Percentiles rank a stretch among this genome's conserved stretches.
Conservation (phyloP, 2,797 vertebrate genomes). For the Falco cherrug region DNA sequence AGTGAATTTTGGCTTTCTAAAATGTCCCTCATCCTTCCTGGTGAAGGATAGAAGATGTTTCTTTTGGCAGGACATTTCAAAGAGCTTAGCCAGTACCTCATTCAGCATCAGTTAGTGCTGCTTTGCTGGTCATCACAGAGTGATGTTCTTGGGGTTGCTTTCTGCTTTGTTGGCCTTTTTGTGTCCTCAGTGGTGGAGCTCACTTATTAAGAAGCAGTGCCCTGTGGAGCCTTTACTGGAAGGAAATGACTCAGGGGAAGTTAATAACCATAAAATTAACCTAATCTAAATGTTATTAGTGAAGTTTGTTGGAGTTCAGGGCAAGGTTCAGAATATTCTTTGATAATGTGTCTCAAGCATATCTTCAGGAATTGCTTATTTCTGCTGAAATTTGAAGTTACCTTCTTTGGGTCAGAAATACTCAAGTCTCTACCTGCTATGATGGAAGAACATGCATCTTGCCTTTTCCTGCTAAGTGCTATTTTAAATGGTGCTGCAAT, state of each 20-base stretch:
- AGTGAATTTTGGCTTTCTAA: not conserved
- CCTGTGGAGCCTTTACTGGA: not conserved
- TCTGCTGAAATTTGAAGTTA: constrained; percentile 22
- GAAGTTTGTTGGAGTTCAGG: not conserved
- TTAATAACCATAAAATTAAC: constrained; percentile 45
- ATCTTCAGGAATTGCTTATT: not conserved
- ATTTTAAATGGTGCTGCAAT: not conserved
- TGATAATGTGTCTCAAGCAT: not conserved
- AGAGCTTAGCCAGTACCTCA: not conserved
- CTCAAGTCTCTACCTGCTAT: not conserved
- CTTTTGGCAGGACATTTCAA: constrained; percentile 22
- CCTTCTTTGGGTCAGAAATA: not conserved
- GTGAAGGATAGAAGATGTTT: not conserved
- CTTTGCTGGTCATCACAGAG: not conserved
- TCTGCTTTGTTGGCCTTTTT: not conserved
- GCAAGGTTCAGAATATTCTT: not conserved
- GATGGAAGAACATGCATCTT: not conserved
- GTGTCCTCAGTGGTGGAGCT: not conserved
- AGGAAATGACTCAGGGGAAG: constrained; percentile 14
- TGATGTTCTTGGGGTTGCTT: not conserved
- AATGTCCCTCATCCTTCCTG: not conserved
- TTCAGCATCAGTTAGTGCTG: not conserved
- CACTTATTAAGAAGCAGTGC: not conserved
- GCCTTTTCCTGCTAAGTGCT: not conserved
- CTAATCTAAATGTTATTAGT: not conserved